Evolutionary conservation across 2,113 vertebrate species (phyloP).

Genomic region (Grammatotria lemairii): DNA sequence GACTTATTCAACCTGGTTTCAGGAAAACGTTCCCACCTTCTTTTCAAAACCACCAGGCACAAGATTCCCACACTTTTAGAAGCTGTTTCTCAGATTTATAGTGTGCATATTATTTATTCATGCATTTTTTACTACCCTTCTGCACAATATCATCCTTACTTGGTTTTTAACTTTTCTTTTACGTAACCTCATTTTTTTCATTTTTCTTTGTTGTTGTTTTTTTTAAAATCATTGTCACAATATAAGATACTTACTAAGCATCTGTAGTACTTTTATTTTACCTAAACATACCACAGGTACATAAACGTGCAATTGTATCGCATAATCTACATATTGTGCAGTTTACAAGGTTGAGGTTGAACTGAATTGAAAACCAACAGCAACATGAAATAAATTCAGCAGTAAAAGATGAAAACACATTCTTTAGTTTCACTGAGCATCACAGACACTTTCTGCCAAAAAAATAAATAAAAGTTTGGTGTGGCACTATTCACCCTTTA

Average conservation of each 20-base stretch:
- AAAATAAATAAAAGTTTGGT: background rate
- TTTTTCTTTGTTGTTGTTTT: background rate
- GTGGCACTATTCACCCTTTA: slow-evolving; percentile 4
- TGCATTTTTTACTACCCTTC: background rate
- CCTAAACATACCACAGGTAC: background rate
- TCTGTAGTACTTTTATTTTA: background rate
- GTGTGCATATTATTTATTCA: background rate
- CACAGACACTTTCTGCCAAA: background rate
- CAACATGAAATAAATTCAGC: background rate
- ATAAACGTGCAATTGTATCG: background rate
- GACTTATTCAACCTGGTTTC: background rate
- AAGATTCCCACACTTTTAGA: background rate
- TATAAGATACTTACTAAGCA: background rate
- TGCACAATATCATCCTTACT: background rate
- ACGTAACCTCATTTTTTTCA: fast-evolving
- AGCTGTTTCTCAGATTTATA: background rate
- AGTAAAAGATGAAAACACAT: background rate
- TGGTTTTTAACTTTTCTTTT: background rate
- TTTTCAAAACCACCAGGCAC: background rate
- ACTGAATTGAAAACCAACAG: background rate
- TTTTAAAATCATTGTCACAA: background rate
- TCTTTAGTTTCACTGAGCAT: background rate
- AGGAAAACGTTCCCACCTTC: background rate
- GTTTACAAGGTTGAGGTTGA: background rate
- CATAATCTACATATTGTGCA: background rate